phyloP scores from a whole-genome alignment of 2,888 invertebrate species.

The Rhorus exstirpatorius region DNA sequence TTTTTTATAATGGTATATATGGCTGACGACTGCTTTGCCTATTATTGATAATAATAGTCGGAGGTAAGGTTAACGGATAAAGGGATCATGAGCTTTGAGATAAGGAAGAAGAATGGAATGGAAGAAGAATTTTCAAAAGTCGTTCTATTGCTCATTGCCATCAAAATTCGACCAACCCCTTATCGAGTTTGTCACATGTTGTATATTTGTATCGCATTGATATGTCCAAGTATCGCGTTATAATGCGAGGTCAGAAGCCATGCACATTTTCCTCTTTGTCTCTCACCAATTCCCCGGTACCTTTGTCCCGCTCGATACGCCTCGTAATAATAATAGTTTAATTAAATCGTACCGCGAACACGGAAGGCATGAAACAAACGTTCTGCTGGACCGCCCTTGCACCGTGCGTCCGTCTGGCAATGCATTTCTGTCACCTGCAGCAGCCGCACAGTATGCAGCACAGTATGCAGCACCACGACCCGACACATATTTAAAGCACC shows the following conservation, averaged over 20 bases:
- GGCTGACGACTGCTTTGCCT: background rate
- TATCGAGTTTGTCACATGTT: slow-evolving; percentile 10
- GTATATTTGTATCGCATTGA: background rate
- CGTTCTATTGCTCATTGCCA: slow-evolving; percentile 45
- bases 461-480: slow-evolving; percentile 12
- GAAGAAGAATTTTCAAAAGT: background rate
- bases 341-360: slow-evolving; percentile 78
- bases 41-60: slow-evolving; percentile 46
- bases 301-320: slow-evolving; percentile 72
- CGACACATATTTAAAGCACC: background rate
- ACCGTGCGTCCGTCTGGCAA: slow-evolving; percentile 66
- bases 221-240: slow-evolving; percentile 5
- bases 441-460: slow-evolving; percentile 74
- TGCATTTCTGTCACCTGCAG: slow-evolving; percentile 79
- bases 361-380: slow-evolving; percentile 40
- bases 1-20: background rate
- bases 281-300: background rate
- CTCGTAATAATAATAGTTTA: slow-evolving; percentile 82
- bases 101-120: slow-evolving; percentile 2
- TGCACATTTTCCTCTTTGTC: slow-evolving; percentile 42
- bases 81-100: slow-evolving; percentile 12
- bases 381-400: background rate
- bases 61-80: background rate
- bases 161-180: slow-evolving; percentile 35
- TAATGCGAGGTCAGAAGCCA: slow-evolving; percentile 46